Evolutionary conservation across 1,140 invertebrate genomes (phyloP).

Genomic region (Pristionchus pacificus): DNA sequence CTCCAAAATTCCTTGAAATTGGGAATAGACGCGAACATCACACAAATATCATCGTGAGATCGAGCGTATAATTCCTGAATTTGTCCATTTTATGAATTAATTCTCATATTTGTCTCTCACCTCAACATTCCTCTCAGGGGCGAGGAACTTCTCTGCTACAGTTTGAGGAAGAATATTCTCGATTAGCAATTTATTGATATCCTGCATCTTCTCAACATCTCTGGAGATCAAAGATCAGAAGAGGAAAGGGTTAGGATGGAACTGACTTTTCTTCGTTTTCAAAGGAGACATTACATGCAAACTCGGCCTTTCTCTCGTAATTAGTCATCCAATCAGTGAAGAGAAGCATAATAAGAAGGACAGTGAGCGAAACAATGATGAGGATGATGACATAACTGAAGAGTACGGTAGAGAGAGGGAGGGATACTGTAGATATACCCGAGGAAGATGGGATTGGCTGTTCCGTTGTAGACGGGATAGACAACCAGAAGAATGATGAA

Average conservation of each 20-base stretch:
- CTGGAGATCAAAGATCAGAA: constrained; percentile 42
- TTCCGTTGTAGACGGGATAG: constrained; percentile 46
- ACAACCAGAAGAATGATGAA: constrained; percentile 40
- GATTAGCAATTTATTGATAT: constrained; percentile 79
- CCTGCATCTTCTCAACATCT: constrained; percentile 82
- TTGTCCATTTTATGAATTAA: too few species aligned
- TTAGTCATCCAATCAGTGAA: constrained; percentile 58
- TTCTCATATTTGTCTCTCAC: too few species aligned
- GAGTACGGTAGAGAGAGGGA: constrained; percentile 18
- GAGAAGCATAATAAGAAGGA: constrained; percentile 48
- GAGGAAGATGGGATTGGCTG: constrained; percentile 23
- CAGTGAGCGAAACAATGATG: constrained; percentile 47
- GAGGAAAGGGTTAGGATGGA: background rate
- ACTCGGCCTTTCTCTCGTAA: constrained; percentile 54
- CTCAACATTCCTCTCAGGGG: constrained; percentile 57
- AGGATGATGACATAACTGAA: constrained; percentile 54
- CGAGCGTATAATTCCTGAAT: constrained; percentile 85
- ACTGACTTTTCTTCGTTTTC: constrained; percentile 72
- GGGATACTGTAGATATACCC: constrained; percentile 14
- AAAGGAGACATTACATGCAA: constrained; percentile 52
- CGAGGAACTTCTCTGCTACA: constrained; percentile 86
- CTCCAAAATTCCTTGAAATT: constrained; percentile 95
- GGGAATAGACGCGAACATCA: constrained; percentile 85
- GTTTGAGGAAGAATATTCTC: constrained; percentile 87
- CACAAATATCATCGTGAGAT: constrained; percentile 82